A percentile compares a stretch with the other conserved stretches of the same genome.
Conservation (phyloP, 2,888 invertebrate genomes). For the Nymphalis c-album region DNA sequence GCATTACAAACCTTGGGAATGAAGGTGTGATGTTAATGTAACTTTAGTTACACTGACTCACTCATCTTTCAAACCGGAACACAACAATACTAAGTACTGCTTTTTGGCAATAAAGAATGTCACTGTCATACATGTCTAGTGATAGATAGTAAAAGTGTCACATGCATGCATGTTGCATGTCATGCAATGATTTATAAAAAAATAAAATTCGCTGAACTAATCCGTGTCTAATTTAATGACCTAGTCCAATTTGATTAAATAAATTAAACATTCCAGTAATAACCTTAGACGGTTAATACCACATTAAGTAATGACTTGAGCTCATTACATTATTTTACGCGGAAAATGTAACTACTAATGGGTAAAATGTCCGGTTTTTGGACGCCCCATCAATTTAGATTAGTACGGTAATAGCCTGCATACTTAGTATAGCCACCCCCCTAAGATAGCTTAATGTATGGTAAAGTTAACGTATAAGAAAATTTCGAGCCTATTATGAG, state of each 20-base stretch:
- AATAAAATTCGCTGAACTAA: too few relatives aligned
- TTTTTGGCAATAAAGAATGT: too few relatives aligned
- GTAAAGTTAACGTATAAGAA: constrained; percentile 76
- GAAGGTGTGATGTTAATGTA: too few relatives aligned
- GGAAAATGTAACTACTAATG: constrained; percentile 72
- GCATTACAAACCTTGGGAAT: too few relatives aligned
- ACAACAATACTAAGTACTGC: too few relatives aligned
- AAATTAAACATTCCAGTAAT: not conserved
- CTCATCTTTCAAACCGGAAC: too few relatives aligned
- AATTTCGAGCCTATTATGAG: constrained; percentile 77
- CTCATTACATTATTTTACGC: constrained; percentile 79
- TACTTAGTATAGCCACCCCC: constrained; percentile 67
- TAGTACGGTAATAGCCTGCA: constrained; percentile 72
- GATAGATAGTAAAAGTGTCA: too few relatives aligned
- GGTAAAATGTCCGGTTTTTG: constrained; percentile 74
- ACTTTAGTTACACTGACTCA: too few relatives aligned
- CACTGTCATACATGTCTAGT: not conserved
- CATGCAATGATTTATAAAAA: too few relatives aligned
- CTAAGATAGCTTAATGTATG: constrained; percentile 73
- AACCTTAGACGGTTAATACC: constrained; percentile 7
- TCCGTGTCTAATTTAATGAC: not conserved
- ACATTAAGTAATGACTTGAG: constrained; percentile 71
- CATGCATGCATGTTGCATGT: too few relatives aligned
- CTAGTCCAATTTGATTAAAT: constrained; percentile 4
- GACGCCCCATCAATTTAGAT: constrained; percentile 81